Conservation (phyloP, 2,888 invertebrate genomes). For the Sinotaia quadrata region DNA sequence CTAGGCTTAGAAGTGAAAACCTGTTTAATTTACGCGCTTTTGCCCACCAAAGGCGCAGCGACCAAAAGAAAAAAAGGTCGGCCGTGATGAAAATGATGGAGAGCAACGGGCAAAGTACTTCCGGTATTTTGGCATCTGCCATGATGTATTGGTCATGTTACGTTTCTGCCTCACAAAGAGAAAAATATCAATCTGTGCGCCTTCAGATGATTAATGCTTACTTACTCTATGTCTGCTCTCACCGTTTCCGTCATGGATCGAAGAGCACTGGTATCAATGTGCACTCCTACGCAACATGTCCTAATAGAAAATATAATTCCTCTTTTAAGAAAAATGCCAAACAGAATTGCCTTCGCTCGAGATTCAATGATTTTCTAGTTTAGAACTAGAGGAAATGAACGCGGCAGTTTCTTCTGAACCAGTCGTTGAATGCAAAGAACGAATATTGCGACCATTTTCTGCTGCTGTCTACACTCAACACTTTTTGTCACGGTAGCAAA, state of each 20-base stretch:
- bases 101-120: slow-evolving; percentile 28
- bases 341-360: neutral
- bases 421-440: neutral
- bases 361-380: slow-evolving; percentile 6
- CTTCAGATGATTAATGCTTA: slow-evolving; percentile 22
- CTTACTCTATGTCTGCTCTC: slow-evolving; percentile 1
- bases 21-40: neutral
- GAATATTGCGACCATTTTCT: neutral
- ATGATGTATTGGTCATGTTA: slow-evolving; percentile 21
- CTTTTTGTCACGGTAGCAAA: slow-evolving; percentile 20
- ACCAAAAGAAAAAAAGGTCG: slow-evolving; percentile 2
- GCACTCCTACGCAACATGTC: no score
- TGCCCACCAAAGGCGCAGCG: neutral
- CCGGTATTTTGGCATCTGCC: slow-evolving; percentile 12
- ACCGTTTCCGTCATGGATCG: no score
- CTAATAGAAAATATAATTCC: no score
- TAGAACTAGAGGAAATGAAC: slow-evolving; percentile 27
- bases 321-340: neutral
- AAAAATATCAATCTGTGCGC: slow-evolving; percentile 16
- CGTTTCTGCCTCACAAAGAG: neutral
- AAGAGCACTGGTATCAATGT: no score
- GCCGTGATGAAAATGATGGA: slow-evolving; percentile 14
- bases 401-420: slow-evolving; percentile 10
- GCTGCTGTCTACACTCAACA: slow-evolving; percentile 6
- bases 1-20: slow-evolving; percentile 9